Evolutionary conservation across 2,113 vertebrate species (phyloP), one percentile per base, ranked within the genome.

Genomic region (Nothocercus julius): DNA sequence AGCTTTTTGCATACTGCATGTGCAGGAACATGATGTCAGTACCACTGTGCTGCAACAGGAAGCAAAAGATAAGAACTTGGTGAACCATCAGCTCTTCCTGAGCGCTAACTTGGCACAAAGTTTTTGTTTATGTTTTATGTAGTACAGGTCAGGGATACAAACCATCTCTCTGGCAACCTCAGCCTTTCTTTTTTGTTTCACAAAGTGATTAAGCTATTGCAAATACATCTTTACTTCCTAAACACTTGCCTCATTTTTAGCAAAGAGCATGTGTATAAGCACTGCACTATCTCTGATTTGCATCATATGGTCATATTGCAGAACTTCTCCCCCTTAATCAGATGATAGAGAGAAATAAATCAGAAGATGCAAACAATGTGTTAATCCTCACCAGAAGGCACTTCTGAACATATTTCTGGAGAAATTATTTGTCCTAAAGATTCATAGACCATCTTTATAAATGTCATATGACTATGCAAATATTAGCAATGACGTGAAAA

Each of bases 11-110:
- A 45, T 20, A 28, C 20, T 76, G 88, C 95, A 93, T 73, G 81
- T 96, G 95, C 88, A 87, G 59, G 94, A 93, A 96, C 80, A 83
- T 49, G 88, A 96, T 87, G 95, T 95, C 93, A 94, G 79, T 86
- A 96, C 22, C 58, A 49, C 84, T 1, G 6, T 82, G 62, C 92
- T 53, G 66, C 70, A 96, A 97, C 69, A 96, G 96, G 96, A 97
- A 97, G 62, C 87, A 88, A 36, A 49, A 93, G 92, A 96, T 93
- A 90, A 95, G 83, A 58, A 54, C 27, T 40, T 63, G 49, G 40
- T 89, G 94, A 95, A 89, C 88, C 77, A 51, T 78, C 92, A 94
- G 85, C 88, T 94, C 82, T 96, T 96, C 90, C 92, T 82, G 84
- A 90, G 70, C 47, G 79, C 36, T 1, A 0, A 59, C 54, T 56